Percentiles rank a stretch among this genome's conserved stretches.
These are phyloP conservation scores for Oreochromis grahami DNA, from an alignment of 2,797 vertebrate genomes.

Conservation along the genomic window DNA sequence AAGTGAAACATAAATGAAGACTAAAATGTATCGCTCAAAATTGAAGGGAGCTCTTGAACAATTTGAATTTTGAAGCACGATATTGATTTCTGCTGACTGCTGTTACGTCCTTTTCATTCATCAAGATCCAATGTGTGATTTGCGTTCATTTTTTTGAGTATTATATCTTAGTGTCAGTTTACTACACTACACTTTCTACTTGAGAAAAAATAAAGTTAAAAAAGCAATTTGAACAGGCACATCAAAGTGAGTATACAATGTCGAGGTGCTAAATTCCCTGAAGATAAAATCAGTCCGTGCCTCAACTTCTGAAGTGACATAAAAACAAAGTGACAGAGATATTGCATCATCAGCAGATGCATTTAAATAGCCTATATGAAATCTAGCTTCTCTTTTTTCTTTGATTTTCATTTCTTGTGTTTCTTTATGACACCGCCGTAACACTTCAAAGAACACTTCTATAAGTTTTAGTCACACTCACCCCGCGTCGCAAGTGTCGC, in stretches of 20 bases:
- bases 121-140: neutral
- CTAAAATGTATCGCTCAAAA: neutral
- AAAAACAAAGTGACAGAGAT: neutral
- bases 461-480: slow-evolving; percentile 21
- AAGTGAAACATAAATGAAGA: neutral
- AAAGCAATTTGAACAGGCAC: neutral
- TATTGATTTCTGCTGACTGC: neutral
- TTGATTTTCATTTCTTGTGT: neutral
- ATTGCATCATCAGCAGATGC: slow-evolving; percentile 12
- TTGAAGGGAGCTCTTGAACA: neutral
- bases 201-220: neutral
- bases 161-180: neutral
- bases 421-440: neutral
- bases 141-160: neutral
- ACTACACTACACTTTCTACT: neutral
- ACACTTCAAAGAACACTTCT: neutral
- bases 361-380: neutral
- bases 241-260: neutral
- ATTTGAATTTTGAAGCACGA: neutral
- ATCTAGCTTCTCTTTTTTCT: neutral
- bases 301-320: neutral
- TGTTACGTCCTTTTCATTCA: neutral
- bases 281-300: neutral
- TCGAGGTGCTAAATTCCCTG: neutral
- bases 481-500: slow-evolving; percentile 62